Evolutionary conservation across 2,888 invertebrate genomes (phyloP).

Genomic region (Sipha maydis): DNA sequence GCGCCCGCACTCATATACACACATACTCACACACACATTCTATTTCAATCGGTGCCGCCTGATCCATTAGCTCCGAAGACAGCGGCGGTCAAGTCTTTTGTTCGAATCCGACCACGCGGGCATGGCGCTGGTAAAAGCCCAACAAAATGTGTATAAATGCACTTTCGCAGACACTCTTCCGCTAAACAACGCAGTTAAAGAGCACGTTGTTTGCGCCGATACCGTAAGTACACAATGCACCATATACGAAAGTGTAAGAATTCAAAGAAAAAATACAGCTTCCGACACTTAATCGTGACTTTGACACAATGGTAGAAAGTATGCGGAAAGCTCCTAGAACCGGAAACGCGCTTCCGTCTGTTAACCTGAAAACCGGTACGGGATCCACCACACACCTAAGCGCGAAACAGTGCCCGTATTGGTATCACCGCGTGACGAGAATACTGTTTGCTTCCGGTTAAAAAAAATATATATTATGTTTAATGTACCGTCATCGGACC

Average conservation of each 20-base stretch:
- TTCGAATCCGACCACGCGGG: neutral
- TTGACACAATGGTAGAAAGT: neutral
- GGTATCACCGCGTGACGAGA: no score
- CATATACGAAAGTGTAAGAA: neutral
- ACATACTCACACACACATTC: neutral
- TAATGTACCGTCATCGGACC: no score
- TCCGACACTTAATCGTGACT: neutral
- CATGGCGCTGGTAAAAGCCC: neutral
- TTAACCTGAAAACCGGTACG: neutral
- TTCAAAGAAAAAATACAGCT: neutral
- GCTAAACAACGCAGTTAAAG: slow-evolving; percentile 13
- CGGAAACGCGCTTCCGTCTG: slow-evolving; percentile 10
- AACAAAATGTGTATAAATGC: slow-evolving; percentile 1
- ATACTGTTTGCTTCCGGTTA: no score
- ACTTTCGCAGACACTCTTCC: neutral
- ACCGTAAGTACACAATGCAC: neutral
- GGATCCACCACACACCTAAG: neutral
- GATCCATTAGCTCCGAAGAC: slow-evolving; percentile 38
- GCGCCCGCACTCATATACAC: neutral
- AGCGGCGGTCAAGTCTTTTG: neutral
- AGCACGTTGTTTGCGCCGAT: slow-evolving; percentile 15
- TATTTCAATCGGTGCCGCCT: slow-evolving; percentile 3
- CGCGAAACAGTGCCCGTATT: neutral
- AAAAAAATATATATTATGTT: no score
- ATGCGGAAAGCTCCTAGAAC: neutral